Evolutionary conservation across 2,888 invertebrate species (phyloP).

Genomic region (Agrochola litura): DNA sequence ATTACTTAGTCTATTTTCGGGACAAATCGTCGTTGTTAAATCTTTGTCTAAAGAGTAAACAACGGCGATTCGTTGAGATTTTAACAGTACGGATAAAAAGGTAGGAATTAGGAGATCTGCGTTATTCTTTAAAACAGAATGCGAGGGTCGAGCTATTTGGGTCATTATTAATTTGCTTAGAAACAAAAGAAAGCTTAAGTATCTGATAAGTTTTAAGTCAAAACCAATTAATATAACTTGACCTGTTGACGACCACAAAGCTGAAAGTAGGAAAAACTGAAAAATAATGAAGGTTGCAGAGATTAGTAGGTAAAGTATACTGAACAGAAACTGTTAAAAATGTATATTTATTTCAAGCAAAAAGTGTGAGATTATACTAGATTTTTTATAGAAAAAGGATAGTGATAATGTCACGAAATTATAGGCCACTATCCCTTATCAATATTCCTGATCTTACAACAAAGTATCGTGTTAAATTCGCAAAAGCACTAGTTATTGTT

Average conservation of each 20-base stretch:
- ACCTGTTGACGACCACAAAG: not conserved
- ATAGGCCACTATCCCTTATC: not conserved
- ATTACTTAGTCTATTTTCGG: slow-evolving; percentile 41
- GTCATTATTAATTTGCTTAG: slow-evolving; percentile 2
- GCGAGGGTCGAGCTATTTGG: not conserved
- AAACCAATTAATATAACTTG: not conserved
- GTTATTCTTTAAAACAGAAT: slow-evolving; percentile 4
- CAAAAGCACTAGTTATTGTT: slow-evolving; percentile 28
- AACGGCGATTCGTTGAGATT: slow-evolving; percentile 13
- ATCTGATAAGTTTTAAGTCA: not conserved
- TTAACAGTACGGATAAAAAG: slow-evolving; percentile 5
- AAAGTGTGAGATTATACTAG: not conserved
- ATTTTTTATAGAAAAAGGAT: not conserved
- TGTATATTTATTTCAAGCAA: not conserved
- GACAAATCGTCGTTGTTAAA: slow-evolving; percentile 31
- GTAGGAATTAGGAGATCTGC: not conserved
- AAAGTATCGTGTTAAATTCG: slow-evolving; percentile 32
- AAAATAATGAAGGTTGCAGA: not conserved
- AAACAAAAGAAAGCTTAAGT: not conserved
- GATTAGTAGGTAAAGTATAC: too few species aligned
- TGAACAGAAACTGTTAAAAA: not conserved
- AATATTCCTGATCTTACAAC: slow-evolving; percentile 11
- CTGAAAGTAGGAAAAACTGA: too few species aligned
- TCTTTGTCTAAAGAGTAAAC: slow-evolving; percentile 31
- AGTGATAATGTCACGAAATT: too few species aligned